Percentiles rank a stretch among this genome's conserved stretches.
Evolutionary conservation across 2,113 vertebrate species (phyloP).

Genomic region (Cyanoramphus novaezelandiae): DNA sequence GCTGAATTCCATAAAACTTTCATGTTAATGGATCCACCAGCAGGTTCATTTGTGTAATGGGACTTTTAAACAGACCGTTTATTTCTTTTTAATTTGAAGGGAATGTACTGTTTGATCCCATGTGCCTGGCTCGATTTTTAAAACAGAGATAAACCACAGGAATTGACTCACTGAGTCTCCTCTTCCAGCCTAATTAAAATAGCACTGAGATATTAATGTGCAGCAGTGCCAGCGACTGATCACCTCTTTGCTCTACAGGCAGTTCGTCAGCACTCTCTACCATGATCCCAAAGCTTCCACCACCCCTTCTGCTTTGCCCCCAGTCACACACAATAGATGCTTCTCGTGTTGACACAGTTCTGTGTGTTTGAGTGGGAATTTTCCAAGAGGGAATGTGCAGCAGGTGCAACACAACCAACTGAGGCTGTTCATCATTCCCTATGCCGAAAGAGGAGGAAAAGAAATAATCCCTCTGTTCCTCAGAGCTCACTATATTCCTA

Average conservation of each 20-base stretch:
- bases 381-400: neutral
- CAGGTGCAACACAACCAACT: neutral
- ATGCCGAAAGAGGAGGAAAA: neutral
- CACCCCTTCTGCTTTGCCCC: neutral
- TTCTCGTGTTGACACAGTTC: neutral
- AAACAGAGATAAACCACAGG: conserved; percentile 32
- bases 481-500: neutral
- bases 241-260: neutral
- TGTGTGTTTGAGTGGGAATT: neutral
- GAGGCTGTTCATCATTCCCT: neutral
- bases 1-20: conserved; percentile 47
- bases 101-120: conserved; percentile 58
- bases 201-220: neutral
- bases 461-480: neutral
- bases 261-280: neutral
- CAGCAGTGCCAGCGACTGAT: neutral
- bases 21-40: conserved; percentile 44
- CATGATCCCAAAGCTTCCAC: neutral
- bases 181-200: conserved; percentile 18
- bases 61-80: conserved; percentile 61
- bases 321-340: neutral
- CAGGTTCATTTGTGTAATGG: conserved; percentile 50
- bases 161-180: neutral
- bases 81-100: conserved; percentile 70
- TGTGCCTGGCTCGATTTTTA: conserved; percentile 36